phyloP scores from a whole-genome alignment of 2,113 vertebrate species.

The Ginglymostoma cirratum region DNA sequence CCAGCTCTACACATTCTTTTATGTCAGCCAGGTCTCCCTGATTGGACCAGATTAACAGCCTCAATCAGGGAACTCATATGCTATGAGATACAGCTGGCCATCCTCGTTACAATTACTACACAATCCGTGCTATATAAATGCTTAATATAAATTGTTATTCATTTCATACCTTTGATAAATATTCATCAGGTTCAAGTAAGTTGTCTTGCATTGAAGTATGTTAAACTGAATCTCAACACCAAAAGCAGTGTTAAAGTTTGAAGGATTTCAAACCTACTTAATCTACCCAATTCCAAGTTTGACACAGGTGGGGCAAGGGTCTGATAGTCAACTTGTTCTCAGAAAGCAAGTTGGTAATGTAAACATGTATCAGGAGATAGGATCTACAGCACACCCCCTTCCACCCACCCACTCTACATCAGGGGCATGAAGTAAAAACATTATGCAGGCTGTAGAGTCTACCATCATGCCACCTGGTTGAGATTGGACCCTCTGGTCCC shows the following conservation, averaged over 20 bases:
- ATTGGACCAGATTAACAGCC: no score
- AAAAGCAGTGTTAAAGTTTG: not conserved
- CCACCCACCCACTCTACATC: no score
- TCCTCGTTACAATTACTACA: not conserved
- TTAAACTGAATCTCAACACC: not conserved
- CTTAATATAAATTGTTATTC: not conserved
- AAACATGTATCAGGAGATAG: not conserved
- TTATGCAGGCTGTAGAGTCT: no score
- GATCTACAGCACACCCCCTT: not conserved
- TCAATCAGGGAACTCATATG: no score
- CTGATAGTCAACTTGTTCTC: not conserved
- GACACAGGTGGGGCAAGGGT: not conserved
- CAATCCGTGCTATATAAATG: not conserved
- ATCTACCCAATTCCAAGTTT: not conserved
- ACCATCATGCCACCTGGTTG: no score
- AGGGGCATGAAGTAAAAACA: no score
- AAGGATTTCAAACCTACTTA: not conserved
- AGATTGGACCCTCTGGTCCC: no score
- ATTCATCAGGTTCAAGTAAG: not conserved
- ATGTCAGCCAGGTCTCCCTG: no score
- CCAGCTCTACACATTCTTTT: no score
- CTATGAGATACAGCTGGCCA: no score
- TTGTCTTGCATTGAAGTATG: not conserved
- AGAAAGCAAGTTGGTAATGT: not conserved
- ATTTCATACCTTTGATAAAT: not conserved